Percentiles rank a stretch among this genome's conserved stretches.
Evolutionary conservation across 2,888 invertebrate genomes (phyloP).

Genomic region (Plemyria rubiginata): DNA sequence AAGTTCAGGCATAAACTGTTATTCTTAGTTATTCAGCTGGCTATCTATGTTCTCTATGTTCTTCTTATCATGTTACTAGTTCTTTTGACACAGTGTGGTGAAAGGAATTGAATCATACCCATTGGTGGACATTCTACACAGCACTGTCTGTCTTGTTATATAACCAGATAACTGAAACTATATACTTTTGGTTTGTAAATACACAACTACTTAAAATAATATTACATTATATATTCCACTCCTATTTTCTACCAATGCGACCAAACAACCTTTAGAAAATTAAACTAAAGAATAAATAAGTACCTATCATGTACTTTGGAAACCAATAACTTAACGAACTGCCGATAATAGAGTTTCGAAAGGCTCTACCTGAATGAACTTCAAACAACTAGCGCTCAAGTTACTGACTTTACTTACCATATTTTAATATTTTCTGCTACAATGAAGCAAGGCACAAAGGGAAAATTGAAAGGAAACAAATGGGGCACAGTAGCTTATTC

Average conservation of each 20-base stretch:
- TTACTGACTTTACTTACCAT: conserved; percentile 70
- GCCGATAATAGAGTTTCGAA: conserved; percentile 37
- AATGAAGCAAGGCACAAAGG: conserved; percentile 65
- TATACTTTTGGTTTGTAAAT: no score
- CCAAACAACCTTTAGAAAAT: no score
- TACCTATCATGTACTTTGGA: conserved; percentile 13
- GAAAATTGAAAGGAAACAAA: conserved; percentile 76
- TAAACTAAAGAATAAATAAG: neutral
- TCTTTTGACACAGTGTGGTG: no score
- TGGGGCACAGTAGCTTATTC: conserved; percentile 67
- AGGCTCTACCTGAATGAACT: conserved; percentile 41
- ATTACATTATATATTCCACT: no score
- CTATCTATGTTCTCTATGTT: no score
- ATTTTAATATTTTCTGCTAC: conserved; percentile 74
- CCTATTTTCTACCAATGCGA: no score
- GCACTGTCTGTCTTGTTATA: no score
- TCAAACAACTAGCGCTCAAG: conserved; percentile 57
- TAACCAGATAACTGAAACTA: no score
- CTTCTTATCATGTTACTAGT: no score
- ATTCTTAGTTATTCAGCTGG: neutral
- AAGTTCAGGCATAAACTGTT: neutral
- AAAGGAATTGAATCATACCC: no score
- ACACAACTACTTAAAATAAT: no score
- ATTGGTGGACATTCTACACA: no score
- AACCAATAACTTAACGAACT: conserved; percentile 43